Evolutionary conservation across 2,797 vertebrate species (phyloP).

Genomic region (Aldrovandia affinis): DNA sequence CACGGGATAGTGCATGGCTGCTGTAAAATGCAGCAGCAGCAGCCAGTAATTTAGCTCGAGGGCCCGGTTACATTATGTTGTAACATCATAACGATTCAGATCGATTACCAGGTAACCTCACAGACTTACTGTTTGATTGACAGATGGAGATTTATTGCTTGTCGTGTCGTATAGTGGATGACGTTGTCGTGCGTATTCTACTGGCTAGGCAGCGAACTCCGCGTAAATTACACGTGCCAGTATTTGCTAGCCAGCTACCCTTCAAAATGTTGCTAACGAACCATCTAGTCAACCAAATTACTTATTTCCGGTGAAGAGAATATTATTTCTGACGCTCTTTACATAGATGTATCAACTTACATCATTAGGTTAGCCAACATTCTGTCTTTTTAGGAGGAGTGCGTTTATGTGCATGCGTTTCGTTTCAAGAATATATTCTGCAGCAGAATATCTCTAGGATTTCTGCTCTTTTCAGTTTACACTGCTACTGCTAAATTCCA

Average conservation of each 20-base stretch:
- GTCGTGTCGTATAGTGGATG: too few relatives aligned
- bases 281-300: not conserved
- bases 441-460: not conserved
- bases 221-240: conserved; percentile 8
- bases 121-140: not conserved
- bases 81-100: not conserved
- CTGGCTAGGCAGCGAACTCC: not conserved
- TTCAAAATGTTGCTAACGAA: not conserved
- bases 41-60: not conserved
- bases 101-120: not conserved
- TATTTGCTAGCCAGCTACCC: not conserved
- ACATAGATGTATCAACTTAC: not conserved
- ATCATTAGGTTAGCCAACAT: not conserved
- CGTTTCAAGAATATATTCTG: not conserved
- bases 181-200: not conserved
- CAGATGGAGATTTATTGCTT: not conserved
- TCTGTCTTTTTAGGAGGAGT: not conserved
- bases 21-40: not conserved
- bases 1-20: not conserved
- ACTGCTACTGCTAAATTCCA: not conserved
- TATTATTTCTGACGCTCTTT: not conserved
- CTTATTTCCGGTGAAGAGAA: not conserved
- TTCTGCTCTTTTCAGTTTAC: not conserved
- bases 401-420: too few relatives aligned
- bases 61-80: not conserved